Conservation (phyloP, 2,888 invertebrate genomes). For the Rapana venosa region DNA sequence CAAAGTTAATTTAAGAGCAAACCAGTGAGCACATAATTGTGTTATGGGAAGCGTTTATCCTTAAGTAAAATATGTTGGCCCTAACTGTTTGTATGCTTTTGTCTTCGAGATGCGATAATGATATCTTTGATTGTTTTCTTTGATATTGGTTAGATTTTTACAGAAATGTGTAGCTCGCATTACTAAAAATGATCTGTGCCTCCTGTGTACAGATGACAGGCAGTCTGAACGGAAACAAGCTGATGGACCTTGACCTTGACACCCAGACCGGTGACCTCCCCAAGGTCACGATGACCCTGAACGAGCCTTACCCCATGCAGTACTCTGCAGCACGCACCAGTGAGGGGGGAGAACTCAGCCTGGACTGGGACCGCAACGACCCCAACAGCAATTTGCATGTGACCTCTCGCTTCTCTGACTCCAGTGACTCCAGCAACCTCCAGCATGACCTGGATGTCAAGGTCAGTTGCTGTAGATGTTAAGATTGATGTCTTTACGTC, state of each 20-base stretch:
- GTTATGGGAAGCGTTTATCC: too few species aligned
- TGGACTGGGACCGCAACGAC: constrained; percentile 69
- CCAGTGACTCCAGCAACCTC: constrained; percentile 48
- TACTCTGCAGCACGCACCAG: constrained; percentile 53
- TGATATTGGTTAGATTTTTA: too few species aligned
- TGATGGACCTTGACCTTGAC: constrained; percentile 46
- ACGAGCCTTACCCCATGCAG: constrained; percentile 61
- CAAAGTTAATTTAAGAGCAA: too few species aligned
- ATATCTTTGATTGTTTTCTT: too few species aligned
- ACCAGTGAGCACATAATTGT: too few species aligned
- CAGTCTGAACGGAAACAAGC: constrained; percentile 43
- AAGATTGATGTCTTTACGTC: not conserved
- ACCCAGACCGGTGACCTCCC: constrained; percentile 32
- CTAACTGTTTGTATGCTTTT: too few species aligned
- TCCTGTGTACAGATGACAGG: not conserved
- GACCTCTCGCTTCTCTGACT: constrained; percentile 53
- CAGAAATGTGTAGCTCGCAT: too few species aligned
- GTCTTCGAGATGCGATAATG: too few species aligned
- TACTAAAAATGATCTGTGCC: not conserved
- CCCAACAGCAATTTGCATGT: constrained; percentile 56
- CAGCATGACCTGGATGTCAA: constrained; percentile 34
- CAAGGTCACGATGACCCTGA: constrained; percentile 52
- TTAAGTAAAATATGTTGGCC: too few species aligned
- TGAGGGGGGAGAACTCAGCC: constrained; percentile 56
- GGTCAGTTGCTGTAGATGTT: not conserved